Evolutionary conservation across 2,113 vertebrate genomes (phyloP), one percentile per base, ranked within the genome.

Genomic region (Holacanthus passer): DNA sequence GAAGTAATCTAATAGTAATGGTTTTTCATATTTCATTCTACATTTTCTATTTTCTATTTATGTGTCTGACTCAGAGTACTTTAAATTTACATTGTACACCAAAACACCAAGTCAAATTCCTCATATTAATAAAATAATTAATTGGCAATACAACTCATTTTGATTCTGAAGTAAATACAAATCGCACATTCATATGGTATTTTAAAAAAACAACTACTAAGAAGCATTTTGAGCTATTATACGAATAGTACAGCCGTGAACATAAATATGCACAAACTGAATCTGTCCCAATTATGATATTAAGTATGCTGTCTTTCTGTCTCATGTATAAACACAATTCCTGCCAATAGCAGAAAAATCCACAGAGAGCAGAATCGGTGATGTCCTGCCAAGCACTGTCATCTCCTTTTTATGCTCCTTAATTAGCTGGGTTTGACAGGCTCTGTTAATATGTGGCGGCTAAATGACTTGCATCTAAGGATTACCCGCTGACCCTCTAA

Each of bases 361-460:
- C 32, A 37, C 52, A 77, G 64, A 41, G 77, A 65, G 62, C 67
- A 67, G 70, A 72, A 77, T 70, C 12, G 3, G 59, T 60, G 45
- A 83, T 72, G 68, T 79, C 82, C 82, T 89, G 83, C 89, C 75
- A 90, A 88, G 65, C 74, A 50, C 60, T 52, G 81, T 77, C 79
- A 59, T 85, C 56, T 79, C 59, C 41, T 60, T 86, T 87, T 81
- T 73, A 81, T 67, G 68, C 37, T 68, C 60, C 47, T 79, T 88
- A 91, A 91, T 91, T 86, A 87, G 63, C 73, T 82, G 63, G 31
- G 32, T 77, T 68, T 87, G 89, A 84, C 74, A 84, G 81, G 27
- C 74, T 73, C 35, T 37, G 68, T 73, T 90, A 63, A 87, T 76
- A 73, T 73, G 63, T 52, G 81, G 67, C 53, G 12, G 64, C 71